Conservation (phyloP, 2,113 vertebrate species). For the Leptobrachium leishanense region DNA sequence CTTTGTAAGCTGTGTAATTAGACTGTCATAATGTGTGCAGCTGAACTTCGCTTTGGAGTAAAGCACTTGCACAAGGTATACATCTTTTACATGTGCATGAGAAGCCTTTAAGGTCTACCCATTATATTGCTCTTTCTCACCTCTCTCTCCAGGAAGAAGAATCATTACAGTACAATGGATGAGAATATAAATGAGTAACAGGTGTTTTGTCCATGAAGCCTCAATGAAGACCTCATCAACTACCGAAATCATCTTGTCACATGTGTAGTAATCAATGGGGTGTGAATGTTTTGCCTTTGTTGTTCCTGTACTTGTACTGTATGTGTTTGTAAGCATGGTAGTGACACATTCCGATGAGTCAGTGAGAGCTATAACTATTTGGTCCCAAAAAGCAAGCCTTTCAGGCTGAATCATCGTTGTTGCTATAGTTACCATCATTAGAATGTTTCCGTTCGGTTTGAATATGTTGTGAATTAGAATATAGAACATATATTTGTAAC, state of each 20-base stretch:
- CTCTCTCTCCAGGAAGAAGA: slow-evolving; percentile 36
- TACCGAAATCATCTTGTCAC: slow-evolving; percentile 7
- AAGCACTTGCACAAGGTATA: slow-evolving; percentile 4
- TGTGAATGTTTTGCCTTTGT: slow-evolving; percentile 35
- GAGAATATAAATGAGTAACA: slow-evolving; percentile 35
- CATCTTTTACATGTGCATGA: slow-evolving; percentile 9
- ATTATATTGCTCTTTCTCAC: slow-evolving; percentile 33
- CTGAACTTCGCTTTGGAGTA: slow-evolving; percentile 3
- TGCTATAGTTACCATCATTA: background rate
- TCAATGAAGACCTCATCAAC: slow-evolving; percentile 20
- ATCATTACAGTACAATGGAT: slow-evolving; percentile 2
- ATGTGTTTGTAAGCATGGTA: slow-evolving; percentile 2
- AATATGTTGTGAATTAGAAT: too few species aligned
- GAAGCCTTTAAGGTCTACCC: background rate
- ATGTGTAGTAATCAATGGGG: slow-evolving; percentile 21
- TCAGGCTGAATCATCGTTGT: background rate
- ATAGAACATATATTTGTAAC: too few species aligned
- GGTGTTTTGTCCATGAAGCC: slow-evolving; percentile 7
- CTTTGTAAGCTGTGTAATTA: background rate
- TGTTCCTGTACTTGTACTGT: slow-evolving; percentile 23
- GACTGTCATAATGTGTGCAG: background rate
- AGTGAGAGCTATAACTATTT: background rate
- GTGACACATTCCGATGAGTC: slow-evolving; percentile 1
- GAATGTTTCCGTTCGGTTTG: too few species aligned
- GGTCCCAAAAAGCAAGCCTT: background rate